Evolutionary conservation across 64 coral and sea anemone species (phyloP), one percentile per base, ranked within the genome.

Genomic region (Stylophora pistillata): DNA sequence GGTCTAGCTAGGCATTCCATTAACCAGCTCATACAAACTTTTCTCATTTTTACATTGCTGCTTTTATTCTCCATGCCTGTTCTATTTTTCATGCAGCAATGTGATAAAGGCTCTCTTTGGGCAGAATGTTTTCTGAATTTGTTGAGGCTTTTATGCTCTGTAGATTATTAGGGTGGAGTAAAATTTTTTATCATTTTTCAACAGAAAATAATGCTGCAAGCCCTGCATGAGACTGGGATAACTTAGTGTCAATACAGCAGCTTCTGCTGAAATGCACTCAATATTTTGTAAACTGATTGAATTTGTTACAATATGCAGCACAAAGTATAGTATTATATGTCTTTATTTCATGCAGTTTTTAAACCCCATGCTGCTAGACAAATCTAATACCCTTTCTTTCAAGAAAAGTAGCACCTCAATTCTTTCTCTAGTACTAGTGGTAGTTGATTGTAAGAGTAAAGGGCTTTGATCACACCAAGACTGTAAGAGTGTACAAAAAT

Each of bases 91-190:
- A n/a, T 47, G 7, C 37, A 47, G 37, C 37, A 47, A 47, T 4
- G 7, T 4, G 37, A 47, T 47, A 47, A 47, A 7, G 37, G 37
- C 37, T 47, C 37, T 47, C 7, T 7, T 47, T 47, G 37, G 37
- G 37, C 55, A 59, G 55, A 55, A 78, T 83, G 60, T 83, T 68
- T 83, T 61, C 14, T 0, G 30, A 63, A 66, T 20, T 83, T 83
- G 60, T 47, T 41, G 17, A 53, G 32, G 62, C 55, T 30, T 79
- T 55, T 26, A 18, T 25, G 25, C 12, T 26, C 53, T 57, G 53
- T 56, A 26, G 77, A 25, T 79, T 13, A 26, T 27, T 55, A 21
- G 25, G 56, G 55, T 60, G 77, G 77, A 56, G 77, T 27, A 79
- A 20, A 60, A 28, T 28, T 21, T 30, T 16, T 27, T 33, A 13